Base-by-base conservation (phyloP, 1,140 invertebrate species). In the Cotesia chilonis region DNA sequence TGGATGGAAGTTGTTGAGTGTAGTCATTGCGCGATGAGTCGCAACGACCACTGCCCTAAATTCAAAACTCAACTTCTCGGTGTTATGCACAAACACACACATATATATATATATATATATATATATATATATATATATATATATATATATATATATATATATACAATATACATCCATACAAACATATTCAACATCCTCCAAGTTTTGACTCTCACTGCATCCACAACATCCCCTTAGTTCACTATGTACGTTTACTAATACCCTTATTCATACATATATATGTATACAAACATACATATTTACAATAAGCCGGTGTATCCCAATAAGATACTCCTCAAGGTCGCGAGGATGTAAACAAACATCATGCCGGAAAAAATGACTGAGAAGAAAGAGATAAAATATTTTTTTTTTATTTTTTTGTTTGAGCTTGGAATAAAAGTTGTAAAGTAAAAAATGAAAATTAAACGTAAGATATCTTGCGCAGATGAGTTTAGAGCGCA, bases 401-500 rank as follows among this genome's bases (percentile, higher is more conserved):
- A n/a, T 14, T 9, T 55, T 14, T 9, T 55, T 55, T 59, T 59
- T 59, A 9, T 9, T 59, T 17, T 28, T 17, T 59, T 59, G 17
- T 28, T 28, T 28, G 28, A 28, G 28, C 28, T 28, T 28, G 17
- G 2, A 59, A 59, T 9, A 20, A 28, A 20, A 59, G 14, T 59
- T 7, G 28, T 59, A 35, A 17, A 59, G 57, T 20, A 20, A 20
- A 59, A 20, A 20, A 20, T 59, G 17, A 20, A 20, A 55, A 20
- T 20, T 28, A 17, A 59, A 68, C 59, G 59, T 38, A 68, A 68
- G 55, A 35, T 68, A 59, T 68, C 52, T 37, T 47, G 59, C 37
- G 35, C 20, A 68, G 65, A 72, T 20, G 38, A 61, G 55, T 75
- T 70, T 69, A 75, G 59, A 73, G 74, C 74, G 74, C 74, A 75